Percentiles rank a stretch among this genome's conserved stretches.
Evolutionary conservation across 2,113 vertebrate genomes (phyloP).

Genomic region (Rostratula benghalensis): DNA sequence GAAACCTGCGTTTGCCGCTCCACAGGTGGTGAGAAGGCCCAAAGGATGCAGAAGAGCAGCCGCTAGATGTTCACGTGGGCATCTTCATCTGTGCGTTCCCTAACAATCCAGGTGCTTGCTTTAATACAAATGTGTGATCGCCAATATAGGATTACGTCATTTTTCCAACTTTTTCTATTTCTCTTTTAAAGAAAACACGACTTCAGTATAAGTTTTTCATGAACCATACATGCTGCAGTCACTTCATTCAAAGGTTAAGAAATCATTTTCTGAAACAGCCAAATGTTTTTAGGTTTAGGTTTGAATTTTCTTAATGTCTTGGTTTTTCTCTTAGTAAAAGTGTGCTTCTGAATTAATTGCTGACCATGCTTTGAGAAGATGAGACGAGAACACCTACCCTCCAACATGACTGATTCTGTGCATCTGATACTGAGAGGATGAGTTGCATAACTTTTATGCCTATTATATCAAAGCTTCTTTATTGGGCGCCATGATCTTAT

Average conservation of each 20-base stretch:
- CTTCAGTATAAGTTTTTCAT: not conserved
- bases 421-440: not conserved
- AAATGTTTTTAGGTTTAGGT: not conserved
- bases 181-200: not conserved
- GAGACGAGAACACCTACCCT: not conserved
- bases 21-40: accelerated
- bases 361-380: not conserved
- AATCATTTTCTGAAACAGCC: not conserved
- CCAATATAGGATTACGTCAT: accelerated
- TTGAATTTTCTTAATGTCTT: not conserved
- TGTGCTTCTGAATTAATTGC: not conserved
- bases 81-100: accelerated
- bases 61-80: accelerated
- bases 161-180: not conserved
- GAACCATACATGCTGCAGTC: accelerated
- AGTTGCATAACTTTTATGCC: not conserved
- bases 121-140: accelerated
- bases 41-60: not conserved
- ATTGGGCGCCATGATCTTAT: not conserved
- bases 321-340: not conserved
- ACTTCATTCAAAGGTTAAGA: not conserved
- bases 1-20: accelerated
- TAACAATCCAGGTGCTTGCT: accelerated
- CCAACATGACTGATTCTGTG: not conserved
- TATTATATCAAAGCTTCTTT: accelerated